Evolutionary conservation across 1,140 invertebrate species (phyloP).

Genomic region (Steinernema feltiae): DNA sequence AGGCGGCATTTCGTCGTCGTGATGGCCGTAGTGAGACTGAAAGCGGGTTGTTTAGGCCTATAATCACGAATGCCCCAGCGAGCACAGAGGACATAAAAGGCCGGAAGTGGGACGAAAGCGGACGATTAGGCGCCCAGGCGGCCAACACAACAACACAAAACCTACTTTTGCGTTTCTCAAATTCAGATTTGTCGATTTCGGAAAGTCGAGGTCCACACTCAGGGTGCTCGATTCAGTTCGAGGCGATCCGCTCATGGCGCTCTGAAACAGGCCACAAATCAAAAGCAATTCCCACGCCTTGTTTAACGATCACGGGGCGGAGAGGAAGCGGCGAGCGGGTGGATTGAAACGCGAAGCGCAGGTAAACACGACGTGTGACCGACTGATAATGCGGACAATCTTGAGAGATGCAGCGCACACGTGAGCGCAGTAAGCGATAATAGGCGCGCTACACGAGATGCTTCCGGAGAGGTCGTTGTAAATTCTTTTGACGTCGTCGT

Average conservation of each 20-base stretch:
- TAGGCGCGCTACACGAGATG: too few species aligned
- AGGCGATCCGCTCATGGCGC: not conserved
- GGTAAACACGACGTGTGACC: too few species aligned
- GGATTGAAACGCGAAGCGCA: too few species aligned
- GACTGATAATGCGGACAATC: not conserved
- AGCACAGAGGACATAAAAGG: not conserved
- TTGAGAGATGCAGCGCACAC: not conserved
- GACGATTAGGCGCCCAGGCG: not conserved
- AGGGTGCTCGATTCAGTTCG: not conserved
- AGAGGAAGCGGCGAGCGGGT: too few species aligned
- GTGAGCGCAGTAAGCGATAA: not conserved
- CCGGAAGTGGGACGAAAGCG: not conserved
- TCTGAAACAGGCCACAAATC: not conserved
- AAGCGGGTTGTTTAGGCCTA: not conserved
- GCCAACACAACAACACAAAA: too few species aligned
- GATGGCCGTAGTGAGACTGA: not conserved
- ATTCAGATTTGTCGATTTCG: not conserved
- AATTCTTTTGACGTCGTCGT: too few species aligned
- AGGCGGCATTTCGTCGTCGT: not conserved
- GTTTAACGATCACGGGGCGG: not conserved
- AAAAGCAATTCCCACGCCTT: not conserved
- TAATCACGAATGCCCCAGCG: too few species aligned
- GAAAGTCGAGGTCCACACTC: not conserved
- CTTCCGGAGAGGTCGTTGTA: not conserved
- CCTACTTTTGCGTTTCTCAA: not conserved